Conservation (phyloP, 2,113 vertebrate genomes). For the Bufo gargarizans region DNA sequence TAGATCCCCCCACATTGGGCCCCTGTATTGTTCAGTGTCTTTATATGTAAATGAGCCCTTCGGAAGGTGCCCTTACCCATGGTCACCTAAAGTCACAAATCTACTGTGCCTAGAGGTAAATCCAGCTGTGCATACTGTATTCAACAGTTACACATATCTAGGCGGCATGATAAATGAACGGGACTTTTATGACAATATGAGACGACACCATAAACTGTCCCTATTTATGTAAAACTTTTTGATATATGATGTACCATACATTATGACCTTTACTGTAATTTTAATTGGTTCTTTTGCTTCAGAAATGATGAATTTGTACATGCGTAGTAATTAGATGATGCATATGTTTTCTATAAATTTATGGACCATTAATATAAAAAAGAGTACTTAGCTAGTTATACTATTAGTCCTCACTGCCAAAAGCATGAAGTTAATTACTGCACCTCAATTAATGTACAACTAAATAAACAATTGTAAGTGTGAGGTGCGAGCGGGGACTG, state of each 20-base stretch:
- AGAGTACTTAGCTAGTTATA: conserved; percentile 3
- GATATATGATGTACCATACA: background rate
- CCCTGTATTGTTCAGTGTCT: too few relatives aligned
- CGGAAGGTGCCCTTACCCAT: too few relatives aligned
- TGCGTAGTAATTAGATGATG: background rate
- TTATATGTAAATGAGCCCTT: too few relatives aligned
- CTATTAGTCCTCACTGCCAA: conserved; percentile 37
- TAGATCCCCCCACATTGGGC: too few relatives aligned
- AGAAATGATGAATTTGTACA: conserved; percentile 3
- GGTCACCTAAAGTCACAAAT: too few relatives aligned
- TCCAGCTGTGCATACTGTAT: background rate
- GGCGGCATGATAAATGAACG: background rate
- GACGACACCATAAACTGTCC: background rate
- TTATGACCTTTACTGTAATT: conserved; percentile 17
- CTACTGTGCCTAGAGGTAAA: too few relatives aligned
- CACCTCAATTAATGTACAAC: conserved; percentile 39
- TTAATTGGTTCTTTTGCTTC: conserved; percentile 19
- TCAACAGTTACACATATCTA: background rate
- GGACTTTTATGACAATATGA: background rate
- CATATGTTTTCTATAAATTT: background rate
- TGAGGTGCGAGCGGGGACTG: conserved; percentile 18
- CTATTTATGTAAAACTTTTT: background rate
- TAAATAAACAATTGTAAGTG: conserved; percentile 42
- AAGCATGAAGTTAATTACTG: conserved; percentile 31
- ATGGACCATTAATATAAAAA: conserved; percentile 32